Conservation (phyloP, 2,888 invertebrate species). For the Tinea pellionella region DNA sequence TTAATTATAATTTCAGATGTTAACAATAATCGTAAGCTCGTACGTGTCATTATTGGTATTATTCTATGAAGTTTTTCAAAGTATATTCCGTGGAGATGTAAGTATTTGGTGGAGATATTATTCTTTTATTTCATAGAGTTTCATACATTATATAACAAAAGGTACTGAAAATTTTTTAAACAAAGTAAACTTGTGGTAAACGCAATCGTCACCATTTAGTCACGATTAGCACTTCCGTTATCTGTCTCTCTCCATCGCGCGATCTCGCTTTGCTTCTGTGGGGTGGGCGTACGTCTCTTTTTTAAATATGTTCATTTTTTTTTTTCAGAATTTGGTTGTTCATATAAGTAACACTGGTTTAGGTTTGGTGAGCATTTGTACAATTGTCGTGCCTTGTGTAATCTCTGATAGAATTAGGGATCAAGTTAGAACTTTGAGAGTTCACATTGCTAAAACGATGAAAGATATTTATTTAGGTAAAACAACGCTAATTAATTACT, state of each 20-base stretch:
- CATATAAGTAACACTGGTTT: not conserved
- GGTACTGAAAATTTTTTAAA: too few relatives aligned
- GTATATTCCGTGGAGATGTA: slow-evolving; percentile 31
- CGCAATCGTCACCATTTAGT: too few relatives aligned
- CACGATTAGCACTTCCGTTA: too few relatives aligned
- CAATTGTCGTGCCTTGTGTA: slow-evolving; percentile 26
- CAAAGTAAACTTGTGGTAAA: too few relatives aligned
- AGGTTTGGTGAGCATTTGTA: not conserved
- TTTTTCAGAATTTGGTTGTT: not conserved
- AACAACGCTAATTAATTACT: too few relatives aligned
- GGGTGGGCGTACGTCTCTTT: too few relatives aligned
- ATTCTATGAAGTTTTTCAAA: not conserved
- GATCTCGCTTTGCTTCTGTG: too few relatives aligned
- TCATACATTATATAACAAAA: too few relatives aligned
- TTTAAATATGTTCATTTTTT: too few relatives aligned
- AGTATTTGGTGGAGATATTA: too few relatives aligned
- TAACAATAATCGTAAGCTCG: not conserved
- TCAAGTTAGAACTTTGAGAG: slow-evolving; percentile 32
- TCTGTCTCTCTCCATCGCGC: too few relatives aligned
- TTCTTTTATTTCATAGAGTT: too few relatives aligned
- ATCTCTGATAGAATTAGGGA: slow-evolving; percentile 33
- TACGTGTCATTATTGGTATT: not conserved
- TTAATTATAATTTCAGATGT: slow-evolving; percentile 12
- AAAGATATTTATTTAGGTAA: slow-evolving; percentile 42
- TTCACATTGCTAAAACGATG: slow-evolving; percentile 38